Base-by-base conservation (phyloP, 2,797 vertebrate genomes). In the Arnoldichthys spilopterus region DNA sequence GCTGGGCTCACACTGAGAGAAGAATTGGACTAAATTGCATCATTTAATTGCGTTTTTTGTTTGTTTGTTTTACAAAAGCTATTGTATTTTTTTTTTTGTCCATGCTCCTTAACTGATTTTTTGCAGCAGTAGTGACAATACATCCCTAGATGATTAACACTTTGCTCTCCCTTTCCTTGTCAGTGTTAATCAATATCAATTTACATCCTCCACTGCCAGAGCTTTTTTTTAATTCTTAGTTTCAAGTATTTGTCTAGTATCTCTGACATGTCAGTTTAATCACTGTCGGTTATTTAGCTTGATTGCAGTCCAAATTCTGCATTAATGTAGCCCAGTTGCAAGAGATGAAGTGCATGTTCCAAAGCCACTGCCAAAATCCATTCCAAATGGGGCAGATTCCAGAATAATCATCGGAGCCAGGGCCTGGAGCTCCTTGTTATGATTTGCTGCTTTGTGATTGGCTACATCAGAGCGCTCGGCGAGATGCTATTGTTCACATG, bases 211-310 rank as follows among this genome's bases (percentile, higher is more conserved):
- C 22, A 30, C 47, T 59, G 40, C 37, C 16, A 40, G 77, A 53
- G 53, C 47, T 74, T 68, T 59, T 72, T 49, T 53, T n/a, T n/a
- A n/a, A 70, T 53, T 53, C 67, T 69, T 51, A 69, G 67, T 30
- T 53, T 70, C 30, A 53, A 70, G 49, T 47, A 34, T 54, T 54
- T 32, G 49, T 74, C 40, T 51, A 61, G 56, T 69, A 30, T 74
- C 63, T 80, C n/a, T 59, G 56, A 79, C 63, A 51, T 74, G 73
- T 75, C 73, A 51, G 30, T 75, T 75, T 75, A 79, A 79, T 80
- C 72, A 75, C 61, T 75, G 73, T 75, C 73, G 74, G 54, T 53
- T 74, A 69, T 80, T 75, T 69, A 53, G 30, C 47, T 71, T 67
- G 72, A 74, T 77, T 53, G 26, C 67, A 45, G 6, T 80, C 43